Percentiles rank a stretch among this genome's conserved stretches.
Conservation (phyloP, 2,113 vertebrate genomes). For the Fulica atra region DNA sequence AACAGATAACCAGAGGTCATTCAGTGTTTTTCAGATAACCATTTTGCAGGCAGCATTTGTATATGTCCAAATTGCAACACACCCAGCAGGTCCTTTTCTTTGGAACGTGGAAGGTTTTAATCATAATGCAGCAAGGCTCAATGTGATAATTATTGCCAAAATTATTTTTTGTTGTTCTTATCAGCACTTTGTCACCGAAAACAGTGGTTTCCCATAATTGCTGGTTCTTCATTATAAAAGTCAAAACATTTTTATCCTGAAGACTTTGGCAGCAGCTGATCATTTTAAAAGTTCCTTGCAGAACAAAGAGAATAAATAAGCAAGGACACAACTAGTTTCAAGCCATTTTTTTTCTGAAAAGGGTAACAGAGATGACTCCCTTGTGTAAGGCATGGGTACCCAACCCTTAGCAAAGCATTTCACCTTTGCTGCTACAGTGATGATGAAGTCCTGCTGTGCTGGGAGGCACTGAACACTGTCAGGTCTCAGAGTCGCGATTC, state of each 20-base stretch:
- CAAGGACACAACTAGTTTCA: not conserved
- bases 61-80: not conserved
- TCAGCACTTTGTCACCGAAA: not conserved
- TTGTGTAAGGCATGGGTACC: rapidly evolving
- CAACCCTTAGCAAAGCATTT: not conserved
- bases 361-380: not conserved
- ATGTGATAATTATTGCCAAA: not conserved
- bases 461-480: not conserved
- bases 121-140: not conserved
- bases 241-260: not conserved
- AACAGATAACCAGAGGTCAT: not conserved
- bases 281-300: not conserved
- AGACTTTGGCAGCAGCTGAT: not conserved
- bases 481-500: not conserved
- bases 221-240: not conserved
- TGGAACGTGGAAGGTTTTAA: not conserved
- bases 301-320: not conserved
- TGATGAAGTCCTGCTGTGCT: not conserved
- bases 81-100: not conserved
- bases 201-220: not conserved
- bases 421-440: not conserved
- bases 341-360: not conserved
- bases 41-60: not conserved
- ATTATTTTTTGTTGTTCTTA: conserved; percentile 7
- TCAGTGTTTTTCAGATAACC: not conserved